Conservation (phyloP, 2,888 invertebrate species). For the Meliscaeva auricollis region DNA sequence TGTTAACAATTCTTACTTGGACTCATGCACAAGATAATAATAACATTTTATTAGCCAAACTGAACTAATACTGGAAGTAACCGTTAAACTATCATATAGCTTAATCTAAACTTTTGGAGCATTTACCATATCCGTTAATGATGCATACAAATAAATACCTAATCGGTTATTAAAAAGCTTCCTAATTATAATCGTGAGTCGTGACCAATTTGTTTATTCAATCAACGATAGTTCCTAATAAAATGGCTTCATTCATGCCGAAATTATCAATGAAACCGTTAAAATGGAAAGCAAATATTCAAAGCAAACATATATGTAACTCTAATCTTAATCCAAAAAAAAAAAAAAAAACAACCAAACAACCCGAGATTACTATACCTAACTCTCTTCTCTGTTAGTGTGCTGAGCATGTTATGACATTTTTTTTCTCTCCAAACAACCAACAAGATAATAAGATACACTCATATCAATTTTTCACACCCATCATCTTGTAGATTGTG, state of each 20-base stretch:
- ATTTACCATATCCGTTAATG: not conserved
- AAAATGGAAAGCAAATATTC: slow-evolving; percentile 37
- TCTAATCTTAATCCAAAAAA: slow-evolving; percentile 4
- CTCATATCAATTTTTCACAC: slow-evolving; percentile 54
- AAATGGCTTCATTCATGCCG: slow-evolving; percentile 31
- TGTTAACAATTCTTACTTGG: too few relatives aligned
- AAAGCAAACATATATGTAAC: not conserved
- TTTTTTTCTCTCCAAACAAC: slow-evolving; percentile 39
- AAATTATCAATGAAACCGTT: slow-evolving; percentile 32
- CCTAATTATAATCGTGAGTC: not conserved
- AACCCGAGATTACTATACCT: not conserved
- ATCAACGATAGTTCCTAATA: not conserved
- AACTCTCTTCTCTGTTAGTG: slow-evolving; percentile 9
- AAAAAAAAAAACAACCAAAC: not conserved
- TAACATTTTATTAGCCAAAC: too few relatives aligned
- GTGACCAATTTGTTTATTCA: slow-evolving; percentile 18
- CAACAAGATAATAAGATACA: slow-evolving; percentile 34
- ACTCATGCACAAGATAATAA: too few relatives aligned
- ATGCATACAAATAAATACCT: not conserved
- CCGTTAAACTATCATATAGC: too few relatives aligned
- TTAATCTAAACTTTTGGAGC: too few relatives aligned
- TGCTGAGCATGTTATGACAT: slow-evolving; percentile 39
- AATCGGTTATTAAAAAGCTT: not conserved
- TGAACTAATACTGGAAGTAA: too few relatives aligned
- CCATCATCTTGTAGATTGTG: slow-evolving; percentile 46